A percentile compares a stretch with the other conserved stretches of the same genome.
Evolutionary conservation across 2,797 vertebrate species (phyloP).

Genomic region (Aldrovandia affinis): DNA sequence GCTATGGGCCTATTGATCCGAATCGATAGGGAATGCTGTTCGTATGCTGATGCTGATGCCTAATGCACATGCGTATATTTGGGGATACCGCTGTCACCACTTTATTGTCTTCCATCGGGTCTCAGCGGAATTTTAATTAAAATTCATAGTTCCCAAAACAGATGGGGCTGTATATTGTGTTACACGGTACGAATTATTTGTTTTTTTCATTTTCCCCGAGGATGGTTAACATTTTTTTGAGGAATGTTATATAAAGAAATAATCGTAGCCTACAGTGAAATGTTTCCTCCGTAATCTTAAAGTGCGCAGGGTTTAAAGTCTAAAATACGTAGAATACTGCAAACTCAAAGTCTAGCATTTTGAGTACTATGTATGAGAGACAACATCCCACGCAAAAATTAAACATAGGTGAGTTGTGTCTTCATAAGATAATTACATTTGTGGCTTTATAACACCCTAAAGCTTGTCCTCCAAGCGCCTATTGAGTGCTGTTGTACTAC

Average conservation of each 20-base stretch:
- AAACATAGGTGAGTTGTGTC: background rate
- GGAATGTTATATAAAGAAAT: constrained; percentile 26
- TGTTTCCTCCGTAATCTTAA: background rate
- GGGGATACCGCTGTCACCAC: constrained; percentile 6
- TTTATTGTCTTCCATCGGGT: constrained; percentile 30
- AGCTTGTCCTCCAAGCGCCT: background rate
- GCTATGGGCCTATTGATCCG: background rate
- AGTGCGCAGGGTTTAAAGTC: background rate
- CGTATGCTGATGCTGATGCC: too few species aligned
- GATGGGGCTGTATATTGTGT: constrained; percentile 55
- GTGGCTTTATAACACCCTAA: background rate
- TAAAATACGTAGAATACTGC: background rate
- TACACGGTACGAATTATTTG: constrained; percentile 42
- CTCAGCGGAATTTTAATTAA: constrained; percentile 57
- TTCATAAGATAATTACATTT: background rate
- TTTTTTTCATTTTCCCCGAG: constrained; percentile 51
- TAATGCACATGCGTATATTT: background rate
- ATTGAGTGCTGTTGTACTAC: too few species aligned
- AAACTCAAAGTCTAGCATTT: background rate
- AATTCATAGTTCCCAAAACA: constrained; percentile 54
- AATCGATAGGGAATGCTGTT: background rate
- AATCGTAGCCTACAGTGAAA: background rate
- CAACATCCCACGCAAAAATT: background rate
- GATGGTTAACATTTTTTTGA: constrained; percentile 45
- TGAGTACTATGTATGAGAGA: background rate